Evolutionary conservation across 2,113 vertebrate genomes (phyloP).

Genomic region (Antidorcas marsupialis): DNA sequence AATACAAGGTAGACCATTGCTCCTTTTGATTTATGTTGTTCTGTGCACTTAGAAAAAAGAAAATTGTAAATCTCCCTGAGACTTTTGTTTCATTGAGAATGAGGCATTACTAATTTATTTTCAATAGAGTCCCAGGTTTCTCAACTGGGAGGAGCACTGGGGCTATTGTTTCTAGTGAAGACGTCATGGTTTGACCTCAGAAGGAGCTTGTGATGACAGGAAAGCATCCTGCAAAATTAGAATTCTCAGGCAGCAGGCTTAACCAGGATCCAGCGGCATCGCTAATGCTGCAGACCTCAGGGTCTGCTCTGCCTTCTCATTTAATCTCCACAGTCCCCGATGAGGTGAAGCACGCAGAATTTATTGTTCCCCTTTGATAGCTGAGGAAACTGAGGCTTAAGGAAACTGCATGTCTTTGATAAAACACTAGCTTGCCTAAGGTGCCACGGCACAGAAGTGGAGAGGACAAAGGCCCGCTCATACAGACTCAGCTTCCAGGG

Average conservation of each 20-base stretch:
- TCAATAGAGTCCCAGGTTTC: slow-evolving; percentile 76
- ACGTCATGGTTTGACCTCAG: neutral
- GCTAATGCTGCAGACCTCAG: rapidly evolving
- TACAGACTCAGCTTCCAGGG: neutral
- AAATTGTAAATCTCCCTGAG: slow-evolving; percentile 76
- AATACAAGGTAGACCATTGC: slow-evolving; percentile 85
- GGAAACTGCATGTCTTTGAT: neutral
- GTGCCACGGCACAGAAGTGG: rapidly evolving
- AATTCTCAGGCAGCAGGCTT: neutral
- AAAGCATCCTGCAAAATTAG: neutral
- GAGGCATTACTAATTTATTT: slow-evolving; percentile 79
- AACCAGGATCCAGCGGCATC: rapidly evolving
- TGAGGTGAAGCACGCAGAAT: neutral
- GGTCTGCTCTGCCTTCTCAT: neutral
- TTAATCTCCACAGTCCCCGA: neutral
- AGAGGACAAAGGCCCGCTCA: neutral
- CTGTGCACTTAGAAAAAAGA: slow-evolving; percentile 78
- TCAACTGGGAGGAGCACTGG: slow-evolving; percentile 3
- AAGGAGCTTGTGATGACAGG: slow-evolving; percentile 8
- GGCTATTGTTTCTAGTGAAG: slow-evolving; percentile 37
- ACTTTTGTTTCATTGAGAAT: slow-evolving; percentile 73
- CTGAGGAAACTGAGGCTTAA: neutral
- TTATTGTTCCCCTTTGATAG: neutral
- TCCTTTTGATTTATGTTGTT: slow-evolving; percentile 88
- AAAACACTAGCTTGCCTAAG: neutral